These are phyloP conservation scores for Astyanax mexicanus DNA, from an alignment of 2,797 vertebrate species.

Conservation along the genomic window DNA sequence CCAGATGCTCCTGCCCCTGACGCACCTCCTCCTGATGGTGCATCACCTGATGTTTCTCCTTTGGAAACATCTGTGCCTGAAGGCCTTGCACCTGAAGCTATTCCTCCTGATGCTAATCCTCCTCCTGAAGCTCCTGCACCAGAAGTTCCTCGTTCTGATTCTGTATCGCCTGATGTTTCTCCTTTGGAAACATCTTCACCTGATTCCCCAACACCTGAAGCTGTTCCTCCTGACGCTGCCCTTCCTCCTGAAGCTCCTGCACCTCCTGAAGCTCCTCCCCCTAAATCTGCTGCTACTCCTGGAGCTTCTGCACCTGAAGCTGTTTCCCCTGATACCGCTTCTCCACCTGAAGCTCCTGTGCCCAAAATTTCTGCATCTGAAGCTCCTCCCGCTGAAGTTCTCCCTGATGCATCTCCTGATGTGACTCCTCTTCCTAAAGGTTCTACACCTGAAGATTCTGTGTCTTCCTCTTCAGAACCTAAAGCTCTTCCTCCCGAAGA, in stretches of 20 bases:
- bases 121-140: not conserved
- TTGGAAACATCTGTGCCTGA: not conserved
- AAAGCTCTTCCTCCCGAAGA: constrained; percentile 5
- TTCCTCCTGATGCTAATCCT: not conserved
- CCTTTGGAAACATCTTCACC: not conserved
- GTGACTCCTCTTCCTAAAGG: not conserved
- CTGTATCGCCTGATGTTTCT: not conserved
- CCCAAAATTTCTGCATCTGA: too few relatives aligned
- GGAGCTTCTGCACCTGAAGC: constrained; percentile 26
- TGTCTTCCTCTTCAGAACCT: not conserved
- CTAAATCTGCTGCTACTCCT: constrained; percentile 1
- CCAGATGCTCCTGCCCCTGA: too few relatives aligned
- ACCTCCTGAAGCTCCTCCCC: constrained; percentile 35
- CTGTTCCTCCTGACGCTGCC: constrained; percentile 1
- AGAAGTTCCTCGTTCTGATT: too few relatives aligned
- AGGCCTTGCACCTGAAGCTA: not conserved
- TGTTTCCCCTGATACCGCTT: constrained; percentile 27
- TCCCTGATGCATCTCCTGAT: not conserved
- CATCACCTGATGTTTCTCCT: not conserved
- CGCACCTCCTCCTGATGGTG: constrained; percentile 21
- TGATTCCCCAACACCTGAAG: not conserved
- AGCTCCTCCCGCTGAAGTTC: not conserved
- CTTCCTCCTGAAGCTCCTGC: constrained; percentile 38
- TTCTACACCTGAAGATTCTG: not conserved
- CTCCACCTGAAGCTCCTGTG: constrained; percentile 19